Base-by-base conservation (phyloP, 1,140 invertebrate genomes). In the Drosophila mayri region DNA sequence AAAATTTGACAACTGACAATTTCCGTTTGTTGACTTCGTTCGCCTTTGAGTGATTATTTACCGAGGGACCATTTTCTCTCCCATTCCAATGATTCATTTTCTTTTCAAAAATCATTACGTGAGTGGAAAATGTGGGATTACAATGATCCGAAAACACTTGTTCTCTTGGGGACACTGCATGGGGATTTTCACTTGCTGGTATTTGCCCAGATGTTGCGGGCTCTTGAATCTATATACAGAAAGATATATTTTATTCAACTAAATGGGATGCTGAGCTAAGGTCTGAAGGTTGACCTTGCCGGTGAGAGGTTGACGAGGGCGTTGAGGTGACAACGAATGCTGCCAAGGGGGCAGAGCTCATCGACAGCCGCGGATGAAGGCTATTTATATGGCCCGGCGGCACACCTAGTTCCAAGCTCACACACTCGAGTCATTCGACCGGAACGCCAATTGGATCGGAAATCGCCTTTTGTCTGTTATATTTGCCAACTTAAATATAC, bases 1-100 rank as follows among this genome's bases (percentile, higher is more conserved):
- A 70, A 78, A 71, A 90, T 90, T 88, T 87, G 84, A 87, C 84
- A 90, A 65, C 67, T 87, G 84, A 87, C 84, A 87, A 87, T 88
- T 87, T 90, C 80, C 84, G 81, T 88, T 78, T 88, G 84, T 84
- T 71, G 76, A 70, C 64, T 61, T 59, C 41, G 38, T 32, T 57
- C 38, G 38, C 18, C 37, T 74, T 49, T 73, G 58, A 75, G 70
- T 54, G 57, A 67, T 65, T 58, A 20, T 87, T 82, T 59, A 61
- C 37, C 58, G 40, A 47, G 37, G 59, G 49, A 44, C 43, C 32
- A 30, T 52, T 47, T 68, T 50, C 35, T 38, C 35, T 38, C 74
- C 62, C 37, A 46, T 35, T 18, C 50, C 65, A 61, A 64, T 87
- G 79, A 88, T 79, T 87, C 79, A 88, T 88, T 70, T 82, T 80